phyloP scores from a whole-genome alignment of 2,888 invertebrate species.

The Muschampia staudingeri region DNA sequence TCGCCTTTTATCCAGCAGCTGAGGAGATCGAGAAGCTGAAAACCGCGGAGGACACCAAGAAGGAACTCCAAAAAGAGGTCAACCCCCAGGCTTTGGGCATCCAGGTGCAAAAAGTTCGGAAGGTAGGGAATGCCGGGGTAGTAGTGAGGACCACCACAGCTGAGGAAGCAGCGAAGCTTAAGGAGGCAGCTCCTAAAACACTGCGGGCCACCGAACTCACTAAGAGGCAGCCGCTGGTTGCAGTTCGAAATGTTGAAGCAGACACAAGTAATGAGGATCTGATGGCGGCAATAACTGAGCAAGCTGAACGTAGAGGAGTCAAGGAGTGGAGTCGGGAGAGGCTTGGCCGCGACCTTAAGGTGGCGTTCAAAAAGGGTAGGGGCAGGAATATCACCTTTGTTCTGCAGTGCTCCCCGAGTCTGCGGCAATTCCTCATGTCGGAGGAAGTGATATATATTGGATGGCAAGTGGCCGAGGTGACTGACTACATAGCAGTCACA shows the following conservation, averaged over 20 bases:
- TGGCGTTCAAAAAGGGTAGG: constrained; percentile 15
- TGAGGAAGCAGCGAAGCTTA: neutral
- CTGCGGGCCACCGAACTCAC: neutral
- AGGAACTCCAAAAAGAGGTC: neutral
- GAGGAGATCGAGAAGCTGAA: neutral
- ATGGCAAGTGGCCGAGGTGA: neutral
- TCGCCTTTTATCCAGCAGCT: constrained; percentile 15
- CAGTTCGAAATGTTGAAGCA: neutral
- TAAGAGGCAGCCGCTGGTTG: neutral
- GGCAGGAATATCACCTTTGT: neutral
- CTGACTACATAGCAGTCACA: neutral
- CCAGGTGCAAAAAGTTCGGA: neutral
- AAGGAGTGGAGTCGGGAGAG: neutral
- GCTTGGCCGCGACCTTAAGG: neutral
- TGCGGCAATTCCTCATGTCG: neutral
- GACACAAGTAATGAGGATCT: neutral
- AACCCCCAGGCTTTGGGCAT: neutral
- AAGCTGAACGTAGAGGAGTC: neutral
- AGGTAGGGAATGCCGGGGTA: constrained; percentile 22
- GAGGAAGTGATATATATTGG: neutral
- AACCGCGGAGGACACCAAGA: constrained; percentile 25
- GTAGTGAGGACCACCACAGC: constrained; percentile 1
- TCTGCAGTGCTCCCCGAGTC: constrained; percentile 1
- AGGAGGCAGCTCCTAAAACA: neutral
- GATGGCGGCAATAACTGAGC: neutral